phyloP scores from a whole-genome alignment of 2,888 invertebrate species.

The Tenthredo notha region DNA sequence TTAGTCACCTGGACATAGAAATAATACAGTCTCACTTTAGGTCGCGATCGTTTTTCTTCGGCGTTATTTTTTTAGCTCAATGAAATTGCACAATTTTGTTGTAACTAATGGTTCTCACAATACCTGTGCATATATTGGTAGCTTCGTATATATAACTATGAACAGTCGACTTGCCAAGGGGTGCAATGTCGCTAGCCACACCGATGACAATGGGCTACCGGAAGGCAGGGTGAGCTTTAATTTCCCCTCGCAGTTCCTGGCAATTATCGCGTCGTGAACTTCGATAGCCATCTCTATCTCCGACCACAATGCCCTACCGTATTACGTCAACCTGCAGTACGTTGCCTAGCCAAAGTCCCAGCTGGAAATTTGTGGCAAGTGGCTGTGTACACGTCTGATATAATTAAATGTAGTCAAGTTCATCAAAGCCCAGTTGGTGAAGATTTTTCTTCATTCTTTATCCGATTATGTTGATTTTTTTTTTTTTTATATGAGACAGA shows the following conservation, averaged over 20 bases:
- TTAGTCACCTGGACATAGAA: background rate
- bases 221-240: constrained; percentile 77
- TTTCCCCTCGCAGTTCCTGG: constrained; percentile 76
- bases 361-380: constrained; percentile 5
- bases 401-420: background rate
- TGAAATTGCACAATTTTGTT: background rate
- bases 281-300: constrained; percentile 76
- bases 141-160: background rate
- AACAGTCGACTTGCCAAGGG: constrained; percentile 13
- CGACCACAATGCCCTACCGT: constrained; percentile 69
- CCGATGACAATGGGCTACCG: constrained; percentile 64
- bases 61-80: background rate
- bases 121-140: background rate
- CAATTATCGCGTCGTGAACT: constrained; percentile 75
- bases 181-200: constrained; percentile 56
- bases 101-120: background rate
- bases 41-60: background rate
- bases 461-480: background rate
- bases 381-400: background rate
- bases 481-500: background rate
- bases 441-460: background rate
- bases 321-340: background rate
- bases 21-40: background rate
- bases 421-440: background rate
- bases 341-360: background rate